These are phyloP conservation scores for Caenorhabditis elegans DNA, from an alignment of 1,140 invertebrate genomes.

Conservation along the genomic window WBcel235 BX284603.4:5126501-5127000, in stretches of 20 bases:
- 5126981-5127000: neutral
- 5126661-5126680: neutral
- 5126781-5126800: neutral
- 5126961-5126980: neutral
- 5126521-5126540: no score
- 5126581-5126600: no score
- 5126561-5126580: no score
- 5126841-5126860: slow-evolving; percentile 25
- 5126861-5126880: slow-evolving; percentile 31
- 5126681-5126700: neutral
- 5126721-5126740: no score
- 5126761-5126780: neutral
- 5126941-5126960: neutral
- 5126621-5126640: no score
- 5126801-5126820: neutral
- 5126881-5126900: slow-evolving; percentile 27
- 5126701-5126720: no score
- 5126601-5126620: no score
- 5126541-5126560: no score
- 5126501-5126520: no score
- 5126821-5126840: neutral
- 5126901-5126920: neutral
- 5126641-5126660: no score
- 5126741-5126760: neutral
- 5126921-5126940: neutral